A percentile compares a stretch with the other conserved stretches of the same genome.
Evolutionary conservation across 1,140 invertebrate genomes (phyloP).

Genomic region (roundworm (Caenorhabditis elegans)): WBcel235 BX284606.5:3474001-3474500

Average conservation of each 20-base stretch:
- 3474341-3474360: neutral
- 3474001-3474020: neutral
- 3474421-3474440: constrained; percentile 28
- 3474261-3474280: too few relatives aligned
- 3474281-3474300: too few relatives aligned
- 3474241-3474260: too few relatives aligned
- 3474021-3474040: neutral
- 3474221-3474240: too few relatives aligned
- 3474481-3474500: constrained; percentile 10
- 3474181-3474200: too few relatives aligned
- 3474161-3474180: too few relatives aligned
- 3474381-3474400: neutral
- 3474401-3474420: neutral
- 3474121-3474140: neutral
- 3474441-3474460: neutral
- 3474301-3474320: too few relatives aligned
- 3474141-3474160: too few relatives aligned
- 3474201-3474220: too few relatives aligned
- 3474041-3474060: constrained; percentile 11
- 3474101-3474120: neutral
- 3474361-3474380: neutral
- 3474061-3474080: neutral
- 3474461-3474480: constrained; percentile 19
- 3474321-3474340: too few relatives aligned
- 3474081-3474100: neutral